Evolutionary conservation across 2,797 vertebrate species (phyloP).

Genomic region (Pangasius mekongensis): DNA sequence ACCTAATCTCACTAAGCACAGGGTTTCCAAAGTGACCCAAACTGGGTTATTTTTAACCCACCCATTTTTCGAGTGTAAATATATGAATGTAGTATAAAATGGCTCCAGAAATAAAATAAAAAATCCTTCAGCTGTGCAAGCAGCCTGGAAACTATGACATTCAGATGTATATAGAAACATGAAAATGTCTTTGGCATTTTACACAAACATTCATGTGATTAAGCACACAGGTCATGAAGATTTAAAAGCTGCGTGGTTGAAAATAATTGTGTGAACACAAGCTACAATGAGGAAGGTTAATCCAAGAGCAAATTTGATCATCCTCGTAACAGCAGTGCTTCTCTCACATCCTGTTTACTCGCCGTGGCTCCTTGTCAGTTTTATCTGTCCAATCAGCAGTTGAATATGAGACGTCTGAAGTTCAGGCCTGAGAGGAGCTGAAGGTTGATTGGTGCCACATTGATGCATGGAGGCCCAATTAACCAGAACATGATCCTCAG

Average conservation of each 20-base stretch:
- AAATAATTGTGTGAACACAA: background rate
- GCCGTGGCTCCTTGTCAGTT: conserved; percentile 40
- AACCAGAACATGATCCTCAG: conserved; percentile 82
- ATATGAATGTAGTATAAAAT: background rate
- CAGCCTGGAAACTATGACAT: background rate
- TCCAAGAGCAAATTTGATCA: background rate
- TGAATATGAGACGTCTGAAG: conserved; percentile 79
- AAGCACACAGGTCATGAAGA: background rate
- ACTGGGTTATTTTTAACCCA: background rate
- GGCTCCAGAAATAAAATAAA: background rate
- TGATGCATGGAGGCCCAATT: conserved; percentile 78
- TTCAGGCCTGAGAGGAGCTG: conserved; percentile 78
- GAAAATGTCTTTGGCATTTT: background rate
- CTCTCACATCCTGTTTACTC: conserved; percentile 13
- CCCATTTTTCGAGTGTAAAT: background rate
- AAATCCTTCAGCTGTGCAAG: background rate
- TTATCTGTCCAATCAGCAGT: conserved; percentile 70
- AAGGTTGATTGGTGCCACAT: conserved; percentile 79
- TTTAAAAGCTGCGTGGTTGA: background rate
- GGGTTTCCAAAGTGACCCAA: background rate
- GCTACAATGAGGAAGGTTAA: background rate
- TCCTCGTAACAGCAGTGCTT: conserved; percentile 10
- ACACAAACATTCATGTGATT: background rate
- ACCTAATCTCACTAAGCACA: background rate
- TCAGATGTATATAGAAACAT: background rate